These are phyloP conservation scores for Triplophysa siluroides DNA, from an alignment of 2,113 vertebrate genomes.

Conservation along the genomic window DNA sequence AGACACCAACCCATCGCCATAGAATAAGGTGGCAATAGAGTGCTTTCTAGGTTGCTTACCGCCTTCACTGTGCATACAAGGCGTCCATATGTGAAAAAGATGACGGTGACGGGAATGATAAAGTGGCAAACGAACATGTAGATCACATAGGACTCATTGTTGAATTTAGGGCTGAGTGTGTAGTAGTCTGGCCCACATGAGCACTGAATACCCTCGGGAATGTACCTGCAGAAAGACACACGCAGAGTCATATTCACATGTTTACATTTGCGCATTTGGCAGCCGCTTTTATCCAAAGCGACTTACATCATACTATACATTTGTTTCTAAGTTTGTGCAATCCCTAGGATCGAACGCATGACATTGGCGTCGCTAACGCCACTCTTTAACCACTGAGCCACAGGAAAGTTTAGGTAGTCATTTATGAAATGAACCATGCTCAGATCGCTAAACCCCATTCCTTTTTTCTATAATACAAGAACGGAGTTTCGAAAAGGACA, in stretches of 20 bases:
- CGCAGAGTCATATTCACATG: background rate
- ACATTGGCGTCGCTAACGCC: too few species aligned
- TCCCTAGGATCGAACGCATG: too few species aligned
- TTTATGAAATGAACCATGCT: background rate
- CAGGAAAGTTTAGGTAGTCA: background rate
- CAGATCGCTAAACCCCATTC: background rate
- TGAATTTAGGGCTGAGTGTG: slow-evolving; percentile 70
- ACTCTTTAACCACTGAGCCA: too few species aligned
- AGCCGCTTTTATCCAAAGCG: too few species aligned
- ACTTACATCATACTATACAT: too few species aligned
- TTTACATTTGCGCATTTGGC: too few species aligned
- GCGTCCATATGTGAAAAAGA: slow-evolving; percentile 72
- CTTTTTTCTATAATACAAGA: background rate
- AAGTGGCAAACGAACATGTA: slow-evolving; percentile 74
- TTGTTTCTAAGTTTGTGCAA: too few species aligned
- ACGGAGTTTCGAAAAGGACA: background rate
- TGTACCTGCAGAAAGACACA: slow-evolving; percentile 62
- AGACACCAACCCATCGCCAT: background rate
- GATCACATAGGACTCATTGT: slow-evolving; percentile 74
- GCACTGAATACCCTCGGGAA: slow-evolving; percentile 74
- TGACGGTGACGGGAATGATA: slow-evolving; percentile 62
- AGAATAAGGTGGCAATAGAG: background rate
- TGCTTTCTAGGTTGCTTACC: slow-evolving; percentile 53
- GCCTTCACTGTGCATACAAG: slow-evolving; percentile 76
- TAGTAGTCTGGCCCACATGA: slow-evolving; percentile 74